Conservation (phyloP, 2,888 invertebrate species). For the Myopa tessellatipennis region DNA sequence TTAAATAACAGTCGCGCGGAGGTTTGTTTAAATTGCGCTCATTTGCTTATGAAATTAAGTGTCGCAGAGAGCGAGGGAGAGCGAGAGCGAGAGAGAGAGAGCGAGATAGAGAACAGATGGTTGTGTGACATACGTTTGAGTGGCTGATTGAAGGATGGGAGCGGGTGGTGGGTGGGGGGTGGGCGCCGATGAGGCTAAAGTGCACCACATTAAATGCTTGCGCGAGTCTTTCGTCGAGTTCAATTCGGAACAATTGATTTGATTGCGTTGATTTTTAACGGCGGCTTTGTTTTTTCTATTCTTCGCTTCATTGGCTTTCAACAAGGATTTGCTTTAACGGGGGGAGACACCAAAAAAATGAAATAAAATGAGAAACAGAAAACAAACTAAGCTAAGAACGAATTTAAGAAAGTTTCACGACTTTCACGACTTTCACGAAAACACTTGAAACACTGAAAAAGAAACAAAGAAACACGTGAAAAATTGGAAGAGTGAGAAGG, state of each 20-base stretch:
- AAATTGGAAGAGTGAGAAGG: no score
- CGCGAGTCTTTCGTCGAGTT: not conserved
- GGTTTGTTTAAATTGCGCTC: constrained; percentile 17
- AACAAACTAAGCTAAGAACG: no score
- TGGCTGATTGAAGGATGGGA: no score
- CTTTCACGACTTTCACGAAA: no score
- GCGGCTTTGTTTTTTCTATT: constrained; percentile 3
- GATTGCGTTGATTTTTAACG: not conserved
- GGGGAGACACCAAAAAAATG: not conserved
- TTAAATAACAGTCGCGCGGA: not conserved
- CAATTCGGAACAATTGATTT: constrained; percentile 7
- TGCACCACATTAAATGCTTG: no score
- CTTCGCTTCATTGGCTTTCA: not conserved
- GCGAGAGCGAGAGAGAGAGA: not conserved
- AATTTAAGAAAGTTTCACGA: no score
- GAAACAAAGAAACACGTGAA: no score
- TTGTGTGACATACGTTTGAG: no score
- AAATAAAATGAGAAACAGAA: not conserved
- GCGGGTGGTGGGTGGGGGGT: no score
- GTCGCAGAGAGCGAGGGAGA: not conserved
- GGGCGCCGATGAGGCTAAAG: no score
- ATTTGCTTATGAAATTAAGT: constrained; percentile 34
- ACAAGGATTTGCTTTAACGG: not conserved
- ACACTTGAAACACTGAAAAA: no score
- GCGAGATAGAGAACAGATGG: not conserved